Conservation (phyloP, 1,140 invertebrate genomes). For the Drosophila ironensis region DNA sequence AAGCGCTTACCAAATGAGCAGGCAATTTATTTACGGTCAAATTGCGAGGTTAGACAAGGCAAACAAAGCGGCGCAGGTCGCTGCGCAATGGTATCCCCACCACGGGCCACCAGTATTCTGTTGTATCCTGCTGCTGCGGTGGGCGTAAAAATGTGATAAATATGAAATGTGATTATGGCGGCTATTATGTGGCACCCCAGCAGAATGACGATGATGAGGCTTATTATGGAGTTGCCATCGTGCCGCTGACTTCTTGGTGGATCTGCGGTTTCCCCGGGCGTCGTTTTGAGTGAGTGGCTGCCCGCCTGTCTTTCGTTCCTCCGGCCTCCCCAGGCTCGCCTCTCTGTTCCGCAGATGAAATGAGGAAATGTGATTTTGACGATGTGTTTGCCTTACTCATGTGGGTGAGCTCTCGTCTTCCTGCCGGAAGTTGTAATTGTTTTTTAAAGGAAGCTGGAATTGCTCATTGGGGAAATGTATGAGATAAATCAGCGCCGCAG, state of each 20-base stretch:
- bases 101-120: not conserved
- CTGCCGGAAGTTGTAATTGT: constrained; percentile 73
- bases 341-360: constrained; percentile 30
- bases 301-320: constrained; percentile 1
- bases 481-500: constrained; percentile 60
- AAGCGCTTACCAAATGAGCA: constrained; percentile 69
- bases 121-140: constrained; percentile 26
- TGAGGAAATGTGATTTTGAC: constrained; percentile 79
- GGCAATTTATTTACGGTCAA: constrained; percentile 81
- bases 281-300: constrained; percentile 70
- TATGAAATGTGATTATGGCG: constrained; percentile 81
- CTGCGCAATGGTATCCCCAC: constrained; percentile 16
- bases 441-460: constrained; percentile 72
- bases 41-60: constrained; percentile 74
- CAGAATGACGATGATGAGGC: constrained; percentile 61
- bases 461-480: constrained; percentile 74
- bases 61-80: constrained; percentile 60
- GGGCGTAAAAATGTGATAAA: constrained; percentile 81
- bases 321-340: not conserved
- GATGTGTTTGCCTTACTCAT: constrained; percentile 73
- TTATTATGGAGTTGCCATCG: constrained; percentile 74
- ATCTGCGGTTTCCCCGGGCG: constrained; percentile 65
- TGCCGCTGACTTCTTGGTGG: not conserved
- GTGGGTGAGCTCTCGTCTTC: constrained; percentile 13
- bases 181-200: constrained; percentile 63